phyloP scores from a whole-genome alignment of 2,797 vertebrate species.

The Crenichthys baileyi region DNA sequence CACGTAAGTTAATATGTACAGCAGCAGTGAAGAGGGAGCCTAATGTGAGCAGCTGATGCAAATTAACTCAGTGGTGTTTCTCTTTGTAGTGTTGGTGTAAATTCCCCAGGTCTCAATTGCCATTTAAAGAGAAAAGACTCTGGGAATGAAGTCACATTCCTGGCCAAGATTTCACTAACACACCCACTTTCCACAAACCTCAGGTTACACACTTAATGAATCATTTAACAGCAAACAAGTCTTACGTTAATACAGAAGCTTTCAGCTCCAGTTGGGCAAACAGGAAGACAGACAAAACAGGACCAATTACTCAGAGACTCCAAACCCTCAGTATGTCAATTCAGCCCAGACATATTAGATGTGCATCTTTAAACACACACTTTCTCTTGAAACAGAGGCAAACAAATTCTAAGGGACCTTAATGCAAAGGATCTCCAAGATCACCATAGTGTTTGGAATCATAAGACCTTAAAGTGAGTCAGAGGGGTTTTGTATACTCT shows the following conservation, averaged over 20 bases:
- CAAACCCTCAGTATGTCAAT: background rate
- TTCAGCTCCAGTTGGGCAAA: background rate
- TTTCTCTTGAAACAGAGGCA: background rate
- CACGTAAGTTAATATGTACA: constrained; percentile 33
- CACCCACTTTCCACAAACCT: constrained; percentile 24
- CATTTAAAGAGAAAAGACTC: constrained; percentile 4
- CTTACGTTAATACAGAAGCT: constrained; percentile 10
- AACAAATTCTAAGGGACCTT: background rate
- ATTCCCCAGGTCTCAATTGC: constrained; percentile 16
- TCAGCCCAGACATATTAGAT: background rate
- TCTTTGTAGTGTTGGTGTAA: background rate
- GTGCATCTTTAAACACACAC: background rate
- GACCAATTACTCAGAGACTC: background rate
- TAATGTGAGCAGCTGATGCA: constrained; percentile 4
- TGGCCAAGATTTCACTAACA: constrained; percentile 24
- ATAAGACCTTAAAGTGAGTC: background rate
- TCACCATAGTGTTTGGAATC: background rate
- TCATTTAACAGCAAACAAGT: constrained; percentile 49
- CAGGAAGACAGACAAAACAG: background rate
- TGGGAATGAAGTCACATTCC: background rate
- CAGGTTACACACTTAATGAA: constrained; percentile 43
- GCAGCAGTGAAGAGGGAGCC: background rate
- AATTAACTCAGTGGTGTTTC: background rate
- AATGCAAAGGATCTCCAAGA: background rate
- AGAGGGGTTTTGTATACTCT: background rate